Base-by-base conservation (phyloP, 2,113 vertebrate species). In the Gila orcuttii region DNA sequence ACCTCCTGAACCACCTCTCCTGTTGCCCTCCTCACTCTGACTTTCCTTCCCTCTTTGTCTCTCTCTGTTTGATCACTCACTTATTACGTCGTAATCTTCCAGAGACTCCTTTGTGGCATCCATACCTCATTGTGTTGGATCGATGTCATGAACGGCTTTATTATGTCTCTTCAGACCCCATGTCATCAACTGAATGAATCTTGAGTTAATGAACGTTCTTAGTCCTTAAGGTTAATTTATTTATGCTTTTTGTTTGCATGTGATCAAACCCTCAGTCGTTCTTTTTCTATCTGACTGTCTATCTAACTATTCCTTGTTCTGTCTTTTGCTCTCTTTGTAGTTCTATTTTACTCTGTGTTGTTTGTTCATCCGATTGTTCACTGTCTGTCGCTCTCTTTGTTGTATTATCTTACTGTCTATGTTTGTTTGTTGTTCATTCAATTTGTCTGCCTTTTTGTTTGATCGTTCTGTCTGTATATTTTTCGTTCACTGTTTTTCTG, bases 61-160 rank as follows among this genome's bases (percentile, higher is more conserved):
- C 57, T 64, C 66, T 47, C 75, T 12, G 28, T 78, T 82, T 28
- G 79, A 85, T 64, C 33, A 39, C 66, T 86, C 79, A 74, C 92
- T 92, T 91, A 93, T 93, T 93, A 93, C 90, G 84, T 93, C 89
- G 91, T 93, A 92, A 93, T 94, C 90, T 92, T 57, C 45, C 85
- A 36, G 2, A 88, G 89, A 89, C 88, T 90, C 84, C 87, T 86
- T 85, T 12, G 85, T 87, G 92, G 91, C 90, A 88, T 89, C 59
- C 83, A 71, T 74, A 84, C 88, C 90, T 93, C 90, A 89, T 92
- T 91, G 90, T 91, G 91, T 87, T 86, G 88, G 90, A 92, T 93
- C 90, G 87, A 93, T 91, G 91, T 82, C 50, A 85, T 87, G 82
- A 69, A 83, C 86, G 85, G 86, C 84, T 89, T 90, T 86, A 87